Evolutionary conservation across 2,113 vertebrate genomes (phyloP), one percentile per base, ranked within the genome.

Genomic region (Hoplias malabaricus): DNA sequence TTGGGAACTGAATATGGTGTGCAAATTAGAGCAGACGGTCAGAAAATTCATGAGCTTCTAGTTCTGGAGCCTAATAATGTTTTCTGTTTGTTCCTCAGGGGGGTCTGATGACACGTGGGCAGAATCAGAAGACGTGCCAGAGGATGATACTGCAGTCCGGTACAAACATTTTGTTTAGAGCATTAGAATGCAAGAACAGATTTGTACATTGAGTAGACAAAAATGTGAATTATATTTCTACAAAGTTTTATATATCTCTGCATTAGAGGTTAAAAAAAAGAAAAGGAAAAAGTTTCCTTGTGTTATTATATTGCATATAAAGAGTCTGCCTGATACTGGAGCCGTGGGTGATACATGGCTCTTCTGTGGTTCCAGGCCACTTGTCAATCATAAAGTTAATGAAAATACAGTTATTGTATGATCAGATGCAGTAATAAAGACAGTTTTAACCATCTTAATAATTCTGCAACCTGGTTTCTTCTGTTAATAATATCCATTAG

Each of bases 51-150:
- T 16, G 56, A 31, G 25, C 29, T 63, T 10, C 7, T 34, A 38
- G 42, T 21, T 68, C 9, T 57, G n/a, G 29, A 14, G 14, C 34
- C 42, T 29, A 36, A 43, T 68, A 53, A n/a, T 71, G 23, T 67
- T 56, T 29, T 38, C 13, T 40, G 16, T 56, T 23, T 5, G 23
- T 48, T 8, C 59, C 4, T 63, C 74, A 99, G 97, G 96, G 75
- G 96, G 96, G 76, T 90, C 90, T 69, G 97, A 98, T 6, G 96
- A 98, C 82, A 91, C 95, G 3, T 95, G 93, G 93, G 93, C 93
- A 0, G 95, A 96, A 75, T 83, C 93, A 1, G 96, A 97, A 75
- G 96, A 97, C 61, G 82, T 97, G 77, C 93, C 90, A 0, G 95
- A 97, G 81, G 96, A 98, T n/a, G 96, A 96, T 83, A 86, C 88